phyloP scores from a whole-genome alignment of 2,797 vertebrate species.

The Helarctos malayanus region DNA sequence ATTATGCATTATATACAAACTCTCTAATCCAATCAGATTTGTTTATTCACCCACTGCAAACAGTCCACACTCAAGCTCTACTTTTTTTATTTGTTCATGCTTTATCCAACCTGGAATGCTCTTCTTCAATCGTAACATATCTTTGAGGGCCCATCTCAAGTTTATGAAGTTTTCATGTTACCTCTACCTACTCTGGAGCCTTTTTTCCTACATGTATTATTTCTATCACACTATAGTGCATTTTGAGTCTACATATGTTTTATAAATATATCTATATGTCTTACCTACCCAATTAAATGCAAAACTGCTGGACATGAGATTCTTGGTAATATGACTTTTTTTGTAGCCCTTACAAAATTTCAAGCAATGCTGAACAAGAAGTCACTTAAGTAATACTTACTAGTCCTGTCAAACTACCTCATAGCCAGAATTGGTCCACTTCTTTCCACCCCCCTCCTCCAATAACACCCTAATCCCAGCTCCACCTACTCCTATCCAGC shows the following conservation, averaged over 20 bases:
- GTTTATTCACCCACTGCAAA: neutral
- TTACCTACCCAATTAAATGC: neutral
- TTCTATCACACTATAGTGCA: neutral
- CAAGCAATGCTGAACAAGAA: neutral
- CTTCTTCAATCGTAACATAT: neutral
- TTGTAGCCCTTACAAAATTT: neutral
- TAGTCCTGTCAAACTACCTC: neutral
- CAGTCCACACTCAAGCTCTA: neutral
- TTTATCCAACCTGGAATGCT: neutral
- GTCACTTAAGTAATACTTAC: neutral
- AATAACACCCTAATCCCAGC: neutral
- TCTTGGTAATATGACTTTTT: constrained; percentile 4
- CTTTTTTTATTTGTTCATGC: neutral
- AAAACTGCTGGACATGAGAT: neutral
- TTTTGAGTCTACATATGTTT: neutral
- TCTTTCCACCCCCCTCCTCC: neutral
- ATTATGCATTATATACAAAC: neutral
- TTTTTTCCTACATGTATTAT: constrained; percentile 2
- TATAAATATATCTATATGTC: neutral
- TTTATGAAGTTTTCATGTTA: neutral
- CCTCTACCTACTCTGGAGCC: neutral
- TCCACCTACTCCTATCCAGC: neutral
- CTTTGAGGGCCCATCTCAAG: neutral
- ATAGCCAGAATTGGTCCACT: neutral
- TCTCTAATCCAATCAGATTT: neutral